Evolutionary conservation across 2,113 vertebrate genomes (phyloP), one percentile per base, ranked within the genome.

Genomic region (Rhea pennata): DNA sequence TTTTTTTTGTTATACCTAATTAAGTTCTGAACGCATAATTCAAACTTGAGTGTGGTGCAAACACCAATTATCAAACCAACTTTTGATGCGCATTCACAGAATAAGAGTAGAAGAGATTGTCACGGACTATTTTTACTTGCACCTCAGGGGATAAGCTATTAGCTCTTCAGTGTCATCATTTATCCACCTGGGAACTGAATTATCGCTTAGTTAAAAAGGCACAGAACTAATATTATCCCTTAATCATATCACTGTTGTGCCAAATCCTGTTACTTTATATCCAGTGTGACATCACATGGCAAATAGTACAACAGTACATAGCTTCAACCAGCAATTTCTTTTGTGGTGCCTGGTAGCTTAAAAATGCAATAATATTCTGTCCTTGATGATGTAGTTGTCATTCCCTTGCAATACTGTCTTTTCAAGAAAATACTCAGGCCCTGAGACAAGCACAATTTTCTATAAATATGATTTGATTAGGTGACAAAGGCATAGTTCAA

Each of bases 401-500:
- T 69, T 50, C 10, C 39, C 83, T 85, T 91, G n/a, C 81, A 93
- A 83, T 39, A 50, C 0, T 2, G 22, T 58, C 46, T 87, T 95
- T 85, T 82, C 46, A 84, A 81, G 3, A 75, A 69, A 89, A 84
- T 67, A 26, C 39, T 86, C 44, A 58, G 20, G 51, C 26, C 22
- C 27, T 93, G 72, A 66, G 72, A 91, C 22, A 70, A 70, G 10
- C 23, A 80, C 21, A 56, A 5, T 76, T 93, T 95, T 75, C 44
- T 76, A 26, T 64, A 96, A 77, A 86, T 92, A 12, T 9, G 5
- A 23, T 94, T 87, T 91, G 83, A 90, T 85, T 79, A 89, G n/a
- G 15, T 86, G 75, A 40, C 51, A 59, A 93, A 94, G 33, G 48
- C 12, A 90, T 64, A 78, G 50, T 59, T 83, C 53, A 64, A 58